Evolutionary conservation across 2,888 invertebrate genomes (phyloP), one percentile per base, ranked within the genome.

Genomic region (Parelbella ahira): DNA sequence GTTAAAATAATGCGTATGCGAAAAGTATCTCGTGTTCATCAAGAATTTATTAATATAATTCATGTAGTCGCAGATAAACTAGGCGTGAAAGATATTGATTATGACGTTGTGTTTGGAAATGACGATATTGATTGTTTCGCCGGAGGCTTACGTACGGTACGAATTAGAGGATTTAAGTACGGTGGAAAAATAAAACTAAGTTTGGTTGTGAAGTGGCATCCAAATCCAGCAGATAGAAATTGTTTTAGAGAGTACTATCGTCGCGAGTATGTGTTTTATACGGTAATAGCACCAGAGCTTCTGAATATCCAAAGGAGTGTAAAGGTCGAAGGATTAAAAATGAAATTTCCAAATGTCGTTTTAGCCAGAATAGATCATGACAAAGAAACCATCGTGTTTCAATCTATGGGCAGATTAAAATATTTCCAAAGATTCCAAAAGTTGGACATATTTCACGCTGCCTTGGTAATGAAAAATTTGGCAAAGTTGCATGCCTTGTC

Each of bases 401-500:
- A 57, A 12, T 50, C 44, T 20, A 10, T 42, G 4, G 42, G 58
- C 13, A 37, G 60, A 1, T 71, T 55, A 37, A 56, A 23, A 39
- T 39, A 62, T 29, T 54, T 62, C n/a, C 53, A 72, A 29, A 64
- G 78, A 63, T 58, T 74, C 30, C 36, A 51, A 9, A 60, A 63
- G 50, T 58, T 61, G 44, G 65, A 70, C 48, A 51, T 77, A 3
- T 51, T 54, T 19, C 72, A 77, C 33, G 67, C 66, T 5, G 51
- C 60, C 5, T 53, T 77, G 2, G 70, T 68, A 27, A 56, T 78
- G 49, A 79, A 71, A 58, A 63, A 72, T 62, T 63, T 79, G 46
- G 81, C 74, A 1, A 81, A 77, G 60, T 53, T 78, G 34, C 79
- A 82, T 41, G 81, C 69, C 4, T 51, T 79, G 25, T 74, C 74